These are phyloP conservation scores for Cylloceria caligata DNA, from an alignment of 2,888 invertebrate species.

Conservation along the genomic window DNA sequence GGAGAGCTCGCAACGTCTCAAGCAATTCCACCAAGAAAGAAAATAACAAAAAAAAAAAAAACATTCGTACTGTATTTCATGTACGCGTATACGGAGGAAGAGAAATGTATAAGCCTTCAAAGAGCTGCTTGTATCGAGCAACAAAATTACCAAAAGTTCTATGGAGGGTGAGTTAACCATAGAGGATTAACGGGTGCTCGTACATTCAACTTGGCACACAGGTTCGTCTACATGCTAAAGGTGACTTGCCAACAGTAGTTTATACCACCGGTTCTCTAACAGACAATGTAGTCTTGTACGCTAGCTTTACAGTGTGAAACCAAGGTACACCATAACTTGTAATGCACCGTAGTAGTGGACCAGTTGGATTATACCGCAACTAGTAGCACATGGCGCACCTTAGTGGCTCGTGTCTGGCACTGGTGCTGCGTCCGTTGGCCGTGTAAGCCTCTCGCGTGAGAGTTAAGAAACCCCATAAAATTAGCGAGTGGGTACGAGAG, in stretches of 20 bases:
- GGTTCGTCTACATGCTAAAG: neutral
- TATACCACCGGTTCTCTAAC: neutral
- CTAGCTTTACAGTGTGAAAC: slow-evolving; percentile 24
- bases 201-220: neutral
- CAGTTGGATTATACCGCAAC: slow-evolving; percentile 39
- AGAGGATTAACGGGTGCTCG: slow-evolving; percentile 29
- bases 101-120: slow-evolving; percentile 10
- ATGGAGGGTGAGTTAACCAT: neutral
- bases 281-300: slow-evolving; percentile 7
- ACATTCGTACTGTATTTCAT: neutral
- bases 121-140: slow-evolving; percentile 22
- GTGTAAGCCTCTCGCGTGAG: slow-evolving; percentile 75
- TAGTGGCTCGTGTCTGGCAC: slow-evolving; percentile 7
- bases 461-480: slow-evolving; percentile 80
- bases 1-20: slow-evolving; percentile 39
- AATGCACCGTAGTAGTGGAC: slow-evolving; percentile 30
- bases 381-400: slow-evolving; percentile 44
- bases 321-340: neutral
- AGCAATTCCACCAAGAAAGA: neutral
- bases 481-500: slow-evolving; percentile 77
- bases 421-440: slow-evolving; percentile 15
- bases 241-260: slow-evolving; percentile 12
- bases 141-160: slow-evolving; percentile 27
- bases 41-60: neutral
- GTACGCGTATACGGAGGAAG: neutral